A percentile compares a stretch with the other conserved stretches of the same genome.
phyloP scores from a whole-genome alignment of 1,140 invertebrate species.

The Frieseomelitta varia region DNA sequence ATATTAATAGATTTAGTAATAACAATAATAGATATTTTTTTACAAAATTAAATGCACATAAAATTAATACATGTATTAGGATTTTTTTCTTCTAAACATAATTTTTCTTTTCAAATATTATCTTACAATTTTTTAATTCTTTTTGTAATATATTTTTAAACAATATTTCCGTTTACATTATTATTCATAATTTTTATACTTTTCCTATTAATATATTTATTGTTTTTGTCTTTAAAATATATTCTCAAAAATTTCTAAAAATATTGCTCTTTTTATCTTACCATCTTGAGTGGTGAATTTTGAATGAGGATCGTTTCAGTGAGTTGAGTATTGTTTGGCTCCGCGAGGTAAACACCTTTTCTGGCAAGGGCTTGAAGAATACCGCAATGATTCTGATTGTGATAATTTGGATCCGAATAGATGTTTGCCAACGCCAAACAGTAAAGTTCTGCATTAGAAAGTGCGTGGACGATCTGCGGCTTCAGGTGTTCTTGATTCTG shows the following conservation, averaged over 20 bases:
- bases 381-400: slow-evolving; percentile 96
- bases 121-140: neutral
- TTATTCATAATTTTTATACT: too few species aligned
- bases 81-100: too few species aligned
- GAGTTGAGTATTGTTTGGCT: slow-evolving; percentile 92
- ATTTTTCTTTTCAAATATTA: neutral
- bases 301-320: slow-evolving; percentile 98
- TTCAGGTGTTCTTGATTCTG: slow-evolving; percentile 97
- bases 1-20: neutral
- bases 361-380: slow-evolving; percentile 95
- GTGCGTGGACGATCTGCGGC: slow-evolving; percentile 93
- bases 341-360: slow-evolving; percentile 94
- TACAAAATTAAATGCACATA: too few species aligned
- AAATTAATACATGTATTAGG: too few species aligned
- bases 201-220: too few species aligned
- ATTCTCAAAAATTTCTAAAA: neutral
- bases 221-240: too few species aligned
- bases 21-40: too few species aligned
- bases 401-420: slow-evolving; percentile 97
- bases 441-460: slow-evolving; percentile 98
- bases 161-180: neutral
- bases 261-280: slow-evolving; percentile 79
- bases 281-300: slow-evolving; percentile 97
- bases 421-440: slow-evolving; percentile 97
- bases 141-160: neutral